These are phyloP conservation scores for Helleia helle DNA, from an alignment of 2,888 invertebrate genomes.

Conservation along the genomic window DNA sequence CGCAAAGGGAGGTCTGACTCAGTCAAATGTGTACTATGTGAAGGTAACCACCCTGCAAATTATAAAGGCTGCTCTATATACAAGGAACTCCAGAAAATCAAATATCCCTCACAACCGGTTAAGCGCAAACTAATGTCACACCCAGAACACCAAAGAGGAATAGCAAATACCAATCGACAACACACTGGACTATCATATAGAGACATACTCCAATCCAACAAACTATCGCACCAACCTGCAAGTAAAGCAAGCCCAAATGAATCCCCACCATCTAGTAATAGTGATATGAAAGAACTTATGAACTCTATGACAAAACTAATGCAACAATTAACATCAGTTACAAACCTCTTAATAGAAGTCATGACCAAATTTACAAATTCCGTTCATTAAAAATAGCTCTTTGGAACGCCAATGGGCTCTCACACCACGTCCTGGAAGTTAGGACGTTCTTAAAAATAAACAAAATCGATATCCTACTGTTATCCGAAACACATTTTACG, in stretches of 20 bases:
- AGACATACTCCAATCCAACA: neutral
- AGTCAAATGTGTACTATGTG: constrained; percentile 20
- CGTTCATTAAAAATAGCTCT: constrained; percentile 8
- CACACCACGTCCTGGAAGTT: neutral
- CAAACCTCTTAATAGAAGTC: constrained; percentile 13
- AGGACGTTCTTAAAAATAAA: too few relatives aligned
- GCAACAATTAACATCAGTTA: constrained; percentile 13
- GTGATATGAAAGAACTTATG: constrained; percentile 8
- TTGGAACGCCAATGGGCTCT: constrained; percentile 15
- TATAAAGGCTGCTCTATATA: constrained; percentile 22
- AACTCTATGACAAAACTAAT: constrained; percentile 13
- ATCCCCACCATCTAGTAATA: neutral
- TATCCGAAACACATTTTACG: too few relatives aligned
- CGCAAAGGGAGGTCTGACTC: constrained; percentile 17
- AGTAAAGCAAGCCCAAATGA: neutral
- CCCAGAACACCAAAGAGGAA: neutral
- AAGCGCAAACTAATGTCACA: neutral
- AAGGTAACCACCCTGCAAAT: constrained; percentile 25
- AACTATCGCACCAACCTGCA: neutral
- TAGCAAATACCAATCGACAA: neutral
- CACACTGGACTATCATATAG: neutral
- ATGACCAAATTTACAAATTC: constrained; percentile 11
- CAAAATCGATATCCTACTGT: too few relatives aligned
- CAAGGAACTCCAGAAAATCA: constrained; percentile 17
- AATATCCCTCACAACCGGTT: neutral